These are phyloP conservation scores for Vimba vimba DNA, from an alignment of 2,113 vertebrate species.

Conservation along the genomic window DNA sequence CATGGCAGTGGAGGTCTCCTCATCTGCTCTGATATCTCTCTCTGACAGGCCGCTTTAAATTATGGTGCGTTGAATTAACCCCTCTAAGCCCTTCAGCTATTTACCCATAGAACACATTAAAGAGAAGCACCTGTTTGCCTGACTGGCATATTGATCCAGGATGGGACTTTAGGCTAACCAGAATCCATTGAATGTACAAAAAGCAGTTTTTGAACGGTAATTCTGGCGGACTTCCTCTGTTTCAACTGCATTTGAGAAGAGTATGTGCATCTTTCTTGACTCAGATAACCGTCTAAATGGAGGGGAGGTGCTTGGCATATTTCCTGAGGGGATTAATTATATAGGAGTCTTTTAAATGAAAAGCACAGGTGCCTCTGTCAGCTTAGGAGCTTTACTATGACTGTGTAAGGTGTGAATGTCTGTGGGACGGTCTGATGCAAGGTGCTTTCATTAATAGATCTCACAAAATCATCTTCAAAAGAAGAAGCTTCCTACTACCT, in stretches of 20 bases:
- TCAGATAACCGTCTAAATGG: conserved; percentile 22
- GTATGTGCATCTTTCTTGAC: conserved; percentile 1
- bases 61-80: not conserved
- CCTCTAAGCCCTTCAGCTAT: not conserved
- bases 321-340: conserved; percentile 37
- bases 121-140: conserved; percentile 15
- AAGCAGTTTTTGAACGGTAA: conserved; percentile 1
- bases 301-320: conserved; percentile 25
- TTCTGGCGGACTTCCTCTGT: conserved; percentile 7
- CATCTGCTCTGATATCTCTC: not conserved
- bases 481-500: not conserved
- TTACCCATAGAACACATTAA: not conserved
- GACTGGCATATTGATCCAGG: conserved; percentile 2
- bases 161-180: not conserved
- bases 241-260: conserved; percentile 21
- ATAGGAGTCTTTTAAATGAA: conserved; percentile 32
- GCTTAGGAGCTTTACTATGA: not conserved
- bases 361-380: conserved; percentile 29
- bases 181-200: conserved; percentile 4
- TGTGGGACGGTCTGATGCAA: not conserved
- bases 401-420: not conserved
- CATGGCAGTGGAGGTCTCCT: not conserved
- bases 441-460: not conserved
- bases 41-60: conserved; percentile 12
- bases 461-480: not conserved